phyloP scores from a whole-genome alignment of 2,113 vertebrate genomes.

The Nycticebus coucang region DNA sequence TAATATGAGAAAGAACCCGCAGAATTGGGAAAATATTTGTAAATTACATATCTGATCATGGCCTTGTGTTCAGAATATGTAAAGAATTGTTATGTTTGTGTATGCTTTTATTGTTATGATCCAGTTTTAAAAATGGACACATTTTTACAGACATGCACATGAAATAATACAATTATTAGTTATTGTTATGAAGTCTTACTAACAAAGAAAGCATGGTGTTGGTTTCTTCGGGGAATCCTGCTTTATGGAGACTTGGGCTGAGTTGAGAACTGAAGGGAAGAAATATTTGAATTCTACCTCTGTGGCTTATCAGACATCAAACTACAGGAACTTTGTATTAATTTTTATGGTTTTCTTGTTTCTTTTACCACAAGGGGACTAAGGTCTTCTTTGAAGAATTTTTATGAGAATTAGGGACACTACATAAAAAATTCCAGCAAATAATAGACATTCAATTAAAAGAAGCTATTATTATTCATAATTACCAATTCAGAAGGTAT shows the following conservation, averaged over 20 bases:
- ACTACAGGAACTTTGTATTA: background rate
- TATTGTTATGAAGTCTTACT: background rate
- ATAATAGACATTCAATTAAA: slow-evolving; percentile 43
- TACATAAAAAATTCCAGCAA: slow-evolving; percentile 35
- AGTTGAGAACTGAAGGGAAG: background rate
- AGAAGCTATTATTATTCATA: slow-evolving; percentile 46
- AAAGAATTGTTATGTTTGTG: background rate
- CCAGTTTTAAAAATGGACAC: background rate
- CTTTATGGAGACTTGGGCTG: background rate
- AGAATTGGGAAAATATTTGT: background rate
- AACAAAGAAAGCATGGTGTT: background rate
- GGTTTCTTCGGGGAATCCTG: background rate
- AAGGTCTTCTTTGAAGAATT: background rate
- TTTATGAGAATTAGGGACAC: background rate
- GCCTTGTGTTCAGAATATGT: background rate
- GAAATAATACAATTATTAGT: background rate
- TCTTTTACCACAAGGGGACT: background rate
- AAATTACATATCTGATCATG: background rate
- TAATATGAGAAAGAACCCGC: background rate
- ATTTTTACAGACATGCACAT: background rate
- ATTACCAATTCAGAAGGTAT: slow-evolving; percentile 11
- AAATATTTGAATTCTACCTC: background rate
- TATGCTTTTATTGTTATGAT: background rate
- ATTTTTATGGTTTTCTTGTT: background rate
- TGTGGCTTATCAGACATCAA: background rate